These are phyloP conservation scores for Malurus splendens DNA, from an alignment of 2,797 vertebrate species.

Conservation along the genomic window DNA sequence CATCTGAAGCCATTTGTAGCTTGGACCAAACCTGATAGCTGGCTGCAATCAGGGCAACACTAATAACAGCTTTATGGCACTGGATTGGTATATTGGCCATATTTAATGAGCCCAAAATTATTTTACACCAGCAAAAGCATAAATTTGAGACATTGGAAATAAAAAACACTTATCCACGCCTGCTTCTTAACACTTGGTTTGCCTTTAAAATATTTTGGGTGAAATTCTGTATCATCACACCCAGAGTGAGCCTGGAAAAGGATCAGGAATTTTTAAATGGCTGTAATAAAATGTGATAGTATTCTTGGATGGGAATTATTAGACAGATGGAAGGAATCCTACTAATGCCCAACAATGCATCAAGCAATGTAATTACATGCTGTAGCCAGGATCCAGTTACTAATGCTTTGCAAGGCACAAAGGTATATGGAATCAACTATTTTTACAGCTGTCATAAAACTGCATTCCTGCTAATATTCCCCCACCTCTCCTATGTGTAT, in stretches of 20 bases:
- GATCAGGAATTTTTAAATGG: constrained; percentile 20
- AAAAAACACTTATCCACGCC: neutral
- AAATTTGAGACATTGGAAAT: neutral
- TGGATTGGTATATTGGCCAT: no score
- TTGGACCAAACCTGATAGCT: neutral
- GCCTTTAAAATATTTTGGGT: neutral
- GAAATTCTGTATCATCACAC: constrained; percentile 10
- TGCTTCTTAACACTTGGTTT: neutral
- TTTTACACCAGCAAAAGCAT: neutral
- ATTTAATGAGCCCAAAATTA: neutral
- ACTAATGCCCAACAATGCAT: constrained; percentile 41
- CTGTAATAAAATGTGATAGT: constrained; percentile 30
- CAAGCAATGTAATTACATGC: constrained; percentile 26
- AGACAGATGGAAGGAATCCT: constrained; percentile 54
- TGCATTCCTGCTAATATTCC: neutral
- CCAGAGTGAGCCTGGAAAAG: constrained; percentile 4
- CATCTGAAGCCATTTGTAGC: neutral
- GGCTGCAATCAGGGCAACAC: neutral
- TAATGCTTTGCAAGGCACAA: constrained; percentile 18
- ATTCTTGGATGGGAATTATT: constrained; percentile 27
- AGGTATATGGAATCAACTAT: constrained; percentile 11
- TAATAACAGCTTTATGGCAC: neutral
- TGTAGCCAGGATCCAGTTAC: constrained; percentile 33
- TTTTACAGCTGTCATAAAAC: constrained; percentile 41
- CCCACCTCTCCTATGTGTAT: neutral